Evolutionary conservation across 2,797 vertebrate species (phyloP).

Genomic region (Aulostomus chinensis): DNA sequence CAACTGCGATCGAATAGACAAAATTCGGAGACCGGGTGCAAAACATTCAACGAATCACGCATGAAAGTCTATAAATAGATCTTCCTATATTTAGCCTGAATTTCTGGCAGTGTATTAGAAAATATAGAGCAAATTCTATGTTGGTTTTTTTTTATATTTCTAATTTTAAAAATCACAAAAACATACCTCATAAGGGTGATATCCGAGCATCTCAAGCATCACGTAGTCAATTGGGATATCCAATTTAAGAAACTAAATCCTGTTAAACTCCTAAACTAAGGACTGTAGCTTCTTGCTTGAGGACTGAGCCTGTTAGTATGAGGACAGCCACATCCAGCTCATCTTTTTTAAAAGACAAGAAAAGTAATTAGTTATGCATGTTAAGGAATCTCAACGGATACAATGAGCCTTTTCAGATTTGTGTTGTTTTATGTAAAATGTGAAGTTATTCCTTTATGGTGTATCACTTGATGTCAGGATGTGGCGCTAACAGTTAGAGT

Average conservation of each 20-base stretch:
- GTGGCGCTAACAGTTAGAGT: slow-evolving; percentile 84
- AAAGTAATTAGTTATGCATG: slow-evolving; percentile 89
- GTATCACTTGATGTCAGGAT: slow-evolving; percentile 88
- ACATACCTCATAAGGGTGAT: slow-evolving; percentile 91
- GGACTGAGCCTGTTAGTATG: slow-evolving; percentile 29
- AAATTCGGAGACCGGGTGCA: no score
- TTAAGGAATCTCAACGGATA: slow-evolving; percentile 80
- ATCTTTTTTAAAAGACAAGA: slow-evolving; percentile 85
- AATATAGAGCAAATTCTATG: no score
- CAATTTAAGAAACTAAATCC: slow-evolving; percentile 15
- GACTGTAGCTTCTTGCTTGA: slow-evolving; percentile 30
- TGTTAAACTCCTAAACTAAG: slow-evolving; percentile 1
- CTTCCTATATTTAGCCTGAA: no score
- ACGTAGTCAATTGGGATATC: slow-evolving; percentile 27
- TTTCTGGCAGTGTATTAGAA: no score
- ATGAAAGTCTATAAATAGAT: no score
- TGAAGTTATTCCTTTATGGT: slow-evolving; percentile 79
- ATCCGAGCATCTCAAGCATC: slow-evolving; percentile 94
- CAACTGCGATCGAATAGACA: no score
- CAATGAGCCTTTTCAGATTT: slow-evolving; percentile 81
- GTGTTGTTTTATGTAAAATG: slow-evolving; percentile 86
- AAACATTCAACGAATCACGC: no score
- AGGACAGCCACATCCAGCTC: slow-evolving; percentile 60
- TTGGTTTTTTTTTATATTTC: no score
- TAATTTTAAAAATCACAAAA: slow-evolving; percentile 12